phyloP scores from a whole-genome alignment of 2,888 invertebrate genomes.

The Leucophora obtusa region DNA sequence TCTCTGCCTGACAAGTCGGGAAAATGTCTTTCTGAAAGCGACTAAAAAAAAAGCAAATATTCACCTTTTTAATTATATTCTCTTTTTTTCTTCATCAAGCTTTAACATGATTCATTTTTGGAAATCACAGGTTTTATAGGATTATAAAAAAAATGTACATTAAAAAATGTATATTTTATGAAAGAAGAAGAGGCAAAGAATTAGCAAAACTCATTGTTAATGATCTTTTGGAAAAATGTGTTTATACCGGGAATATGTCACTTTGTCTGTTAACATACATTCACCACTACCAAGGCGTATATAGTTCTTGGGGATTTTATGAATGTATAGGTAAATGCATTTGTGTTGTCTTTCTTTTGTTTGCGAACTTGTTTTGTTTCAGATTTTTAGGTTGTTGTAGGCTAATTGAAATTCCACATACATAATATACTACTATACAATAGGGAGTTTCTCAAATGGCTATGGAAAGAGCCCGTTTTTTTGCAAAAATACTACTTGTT shows the following conservation, averaged over 20 bases:
- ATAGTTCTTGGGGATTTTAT: neutral
- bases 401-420: slow-evolving; percentile 63
- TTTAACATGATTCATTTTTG: slow-evolving; percentile 42
- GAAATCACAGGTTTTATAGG: slow-evolving; percentile 25
- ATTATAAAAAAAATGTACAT: slow-evolving; percentile 30
- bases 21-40: no score
- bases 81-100: neutral
- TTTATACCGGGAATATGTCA: slow-evolving; percentile 1
- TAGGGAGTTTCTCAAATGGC: neutral
- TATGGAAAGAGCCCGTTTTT: neutral
- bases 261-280: neutral
- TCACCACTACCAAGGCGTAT: neutral
- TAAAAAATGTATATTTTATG: slow-evolving; percentile 15
- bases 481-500: no score
- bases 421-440: slow-evolving; percentile 30
- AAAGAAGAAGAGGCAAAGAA: neutral
- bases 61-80: no score
- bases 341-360: slow-evolving; percentile 13
- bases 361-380: slow-evolving; percentile 55
- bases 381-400: slow-evolving; percentile 26
- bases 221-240: slow-evolving; percentile 12
- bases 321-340: neutral
- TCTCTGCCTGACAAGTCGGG: no score
- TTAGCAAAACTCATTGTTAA: slow-evolving; percentile 23
- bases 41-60: no score